phyloP scores from a whole-genome alignment of 2,888 invertebrate species.

The Mylabris sibirica region DNA sequence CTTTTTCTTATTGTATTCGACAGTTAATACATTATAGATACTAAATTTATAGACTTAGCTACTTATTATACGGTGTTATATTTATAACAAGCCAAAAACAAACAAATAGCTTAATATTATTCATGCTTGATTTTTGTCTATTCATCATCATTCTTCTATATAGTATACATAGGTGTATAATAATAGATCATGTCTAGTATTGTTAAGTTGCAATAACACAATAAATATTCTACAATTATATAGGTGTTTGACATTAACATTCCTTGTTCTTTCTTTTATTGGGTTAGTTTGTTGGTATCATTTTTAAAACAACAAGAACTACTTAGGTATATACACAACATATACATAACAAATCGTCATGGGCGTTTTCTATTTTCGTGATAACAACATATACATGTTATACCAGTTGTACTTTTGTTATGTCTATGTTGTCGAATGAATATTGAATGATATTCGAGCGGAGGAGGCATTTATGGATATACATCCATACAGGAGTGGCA shows the following conservation, averaged over 20 bases:
- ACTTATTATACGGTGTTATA: neutral
- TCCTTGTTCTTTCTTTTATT: neutral
- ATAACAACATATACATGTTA: slow-evolving; percentile 6
- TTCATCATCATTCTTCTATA: neutral
- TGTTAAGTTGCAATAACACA: neutral
- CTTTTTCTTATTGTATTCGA: neutral
- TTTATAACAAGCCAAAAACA: neutral
- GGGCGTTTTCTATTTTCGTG: neutral
- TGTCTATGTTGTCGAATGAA: slow-evolving; percentile 29
- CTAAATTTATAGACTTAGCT: neutral
- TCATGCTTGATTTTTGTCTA: neutral
- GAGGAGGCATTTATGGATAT: slow-evolving; percentile 20
- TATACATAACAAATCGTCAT: neutral
- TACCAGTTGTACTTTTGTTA: slow-evolving; percentile 20
- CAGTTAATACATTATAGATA: neutral
- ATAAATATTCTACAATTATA: neutral
- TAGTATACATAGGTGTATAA: too few species aligned
- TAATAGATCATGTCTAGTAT: neutral
- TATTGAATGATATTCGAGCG: slow-evolving; percentile 27
- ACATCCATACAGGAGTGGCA: slow-evolving; percentile 25
- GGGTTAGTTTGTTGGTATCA: neutral
- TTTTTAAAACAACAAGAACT: neutral
- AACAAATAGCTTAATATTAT: neutral
- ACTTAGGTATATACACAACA: neutral
- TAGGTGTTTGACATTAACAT: neutral